phyloP scores from a whole-genome alignment of 2,888 invertebrate species.

The Cataglyphis albicans region DNA sequence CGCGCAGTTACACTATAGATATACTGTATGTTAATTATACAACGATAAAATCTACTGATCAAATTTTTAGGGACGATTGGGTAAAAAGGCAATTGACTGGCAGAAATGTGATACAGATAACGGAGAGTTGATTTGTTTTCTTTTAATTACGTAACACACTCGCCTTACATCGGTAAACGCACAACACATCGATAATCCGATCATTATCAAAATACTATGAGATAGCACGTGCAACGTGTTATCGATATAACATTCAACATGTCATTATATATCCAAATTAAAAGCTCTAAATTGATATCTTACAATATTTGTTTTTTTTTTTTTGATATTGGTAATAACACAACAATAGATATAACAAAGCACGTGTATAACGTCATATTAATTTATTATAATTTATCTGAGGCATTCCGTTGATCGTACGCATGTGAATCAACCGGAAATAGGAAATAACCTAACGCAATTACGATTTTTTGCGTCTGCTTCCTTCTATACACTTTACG shows the following conservation, averaged over 20 bases:
- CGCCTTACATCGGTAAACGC: constrained; percentile 54
- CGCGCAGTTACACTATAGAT: background rate
- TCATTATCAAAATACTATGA: constrained; percentile 78
- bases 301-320: constrained; percentile 28
- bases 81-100: background rate
- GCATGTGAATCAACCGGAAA: background rate
- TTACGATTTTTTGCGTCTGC: background rate
- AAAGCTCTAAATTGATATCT: constrained; percentile 56
- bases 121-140: background rate
- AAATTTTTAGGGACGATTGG: background rate
- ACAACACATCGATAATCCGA: constrained; percentile 57
- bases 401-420: background rate
- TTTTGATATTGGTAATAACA: constrained; percentile 62
- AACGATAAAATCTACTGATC: background rate
- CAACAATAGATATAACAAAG: constrained; percentile 60
- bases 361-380: constrained; percentile 45
- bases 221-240: constrained; percentile 65
- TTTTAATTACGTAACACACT: constrained; percentile 50
- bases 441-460: constrained; percentile 2
- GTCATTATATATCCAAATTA: constrained; percentile 47
- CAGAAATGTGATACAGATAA: background rate
- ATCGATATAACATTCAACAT: constrained; percentile 59
- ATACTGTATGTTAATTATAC: background rate
- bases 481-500: background rate
- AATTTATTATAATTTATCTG: constrained; percentile 22